Evolutionary conservation across 2,888 invertebrate genomes (phyloP).

Genomic region (Frankliniella fusca): DNA sequence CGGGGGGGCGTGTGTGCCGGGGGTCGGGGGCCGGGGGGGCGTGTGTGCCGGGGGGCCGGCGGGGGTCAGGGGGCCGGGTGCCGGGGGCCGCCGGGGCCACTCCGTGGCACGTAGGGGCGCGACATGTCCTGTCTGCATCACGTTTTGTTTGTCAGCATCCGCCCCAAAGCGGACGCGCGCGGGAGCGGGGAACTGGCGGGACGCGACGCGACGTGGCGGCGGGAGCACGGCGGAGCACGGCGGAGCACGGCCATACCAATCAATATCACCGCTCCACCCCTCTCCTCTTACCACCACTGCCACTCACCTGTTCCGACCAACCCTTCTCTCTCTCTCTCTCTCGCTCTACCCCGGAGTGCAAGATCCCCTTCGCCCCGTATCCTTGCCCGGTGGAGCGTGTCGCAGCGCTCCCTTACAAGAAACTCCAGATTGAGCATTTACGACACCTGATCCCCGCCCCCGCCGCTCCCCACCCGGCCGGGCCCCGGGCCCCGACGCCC

Average conservation of each 20-base stretch:
- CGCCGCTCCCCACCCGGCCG: not conserved
- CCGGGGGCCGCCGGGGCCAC: not conserved
- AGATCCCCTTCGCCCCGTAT: not conserved
- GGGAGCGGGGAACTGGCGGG: no score
- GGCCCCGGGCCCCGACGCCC: not conserved
- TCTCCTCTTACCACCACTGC: not conserved
- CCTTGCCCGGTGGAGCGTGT: not conserved
- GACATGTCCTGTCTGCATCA: not conserved
- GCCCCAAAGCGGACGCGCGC: not conserved
- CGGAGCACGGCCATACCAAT: not conserved
- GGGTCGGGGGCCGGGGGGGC: no score
- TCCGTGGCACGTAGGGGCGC: not conserved
- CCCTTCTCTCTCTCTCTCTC: not conserved
- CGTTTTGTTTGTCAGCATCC: conserved; percentile 10
- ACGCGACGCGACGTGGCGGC: no score
- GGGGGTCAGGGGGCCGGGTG: not conserved
- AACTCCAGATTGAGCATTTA: not conserved
- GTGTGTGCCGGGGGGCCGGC: not conserved
- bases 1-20: no score
- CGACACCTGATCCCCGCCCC: not conserved
- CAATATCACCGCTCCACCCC: not conserved
- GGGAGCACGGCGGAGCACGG: no score
- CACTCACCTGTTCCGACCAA: not conserved
- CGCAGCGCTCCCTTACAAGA: not conserved
- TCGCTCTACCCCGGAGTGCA: not conserved